These are phyloP conservation scores for Crotalus tigris DNA, from an alignment of 2,113 vertebrate species.

Conservation along the genomic window DNA sequence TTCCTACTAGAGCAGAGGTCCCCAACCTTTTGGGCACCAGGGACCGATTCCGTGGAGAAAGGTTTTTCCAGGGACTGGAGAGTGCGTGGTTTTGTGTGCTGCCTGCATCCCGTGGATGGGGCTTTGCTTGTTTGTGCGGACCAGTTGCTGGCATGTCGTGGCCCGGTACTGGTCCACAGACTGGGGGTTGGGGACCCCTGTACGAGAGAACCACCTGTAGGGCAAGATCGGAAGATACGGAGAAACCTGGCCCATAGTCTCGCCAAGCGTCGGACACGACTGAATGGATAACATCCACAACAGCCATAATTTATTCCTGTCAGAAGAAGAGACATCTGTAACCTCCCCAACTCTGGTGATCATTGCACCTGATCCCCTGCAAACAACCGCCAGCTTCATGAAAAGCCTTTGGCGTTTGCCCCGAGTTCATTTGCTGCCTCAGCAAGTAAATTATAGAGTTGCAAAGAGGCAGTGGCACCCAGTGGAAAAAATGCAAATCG, in stretches of 20 bases:
- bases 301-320: neutral
- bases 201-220: neutral
- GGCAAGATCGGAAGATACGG: neutral
- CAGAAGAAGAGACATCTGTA: neutral
- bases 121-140: too few relatives aligned
- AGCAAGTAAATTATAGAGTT: constrained; percentile 38
- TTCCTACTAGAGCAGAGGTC: too few relatives aligned
- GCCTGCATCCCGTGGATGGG: too few relatives aligned
- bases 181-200: too few relatives aligned
- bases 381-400: constrained; percentile 5
- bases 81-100: too few relatives aligned
- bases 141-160: too few relatives aligned
- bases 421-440: constrained; percentile 16
- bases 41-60: too few relatives aligned
- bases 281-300: neutral
- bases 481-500: constrained; percentile 44
- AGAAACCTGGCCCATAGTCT: neutral
- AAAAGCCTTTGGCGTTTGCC: constrained; percentile 2
- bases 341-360: neutral
- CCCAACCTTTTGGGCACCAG: too few relatives aligned
- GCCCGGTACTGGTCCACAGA: too few relatives aligned
- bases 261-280: neutral
- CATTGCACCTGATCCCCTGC: neutral
- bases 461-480: neutral
- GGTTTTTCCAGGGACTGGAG: too few relatives aligned